Evolutionary conservation across 2,113 vertebrate species (phyloP).

Genomic region (Dissostichus mawsoni): DNA sequence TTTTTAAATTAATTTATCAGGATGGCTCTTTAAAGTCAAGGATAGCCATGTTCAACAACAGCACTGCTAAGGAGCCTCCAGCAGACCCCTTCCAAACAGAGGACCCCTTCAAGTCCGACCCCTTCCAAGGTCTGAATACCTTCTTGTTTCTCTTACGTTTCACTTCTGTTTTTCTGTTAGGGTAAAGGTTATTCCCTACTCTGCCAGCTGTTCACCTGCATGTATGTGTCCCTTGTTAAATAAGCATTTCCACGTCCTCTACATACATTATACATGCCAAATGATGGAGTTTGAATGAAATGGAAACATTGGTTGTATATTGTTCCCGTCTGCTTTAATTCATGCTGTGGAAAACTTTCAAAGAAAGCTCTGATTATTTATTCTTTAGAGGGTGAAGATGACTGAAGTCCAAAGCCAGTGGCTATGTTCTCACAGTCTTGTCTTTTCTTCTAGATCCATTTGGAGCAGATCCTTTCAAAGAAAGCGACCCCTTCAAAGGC

Average conservation of each 20-base stretch:
- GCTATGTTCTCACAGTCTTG: background rate
- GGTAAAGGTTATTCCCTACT: background rate
- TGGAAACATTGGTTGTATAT: constrained; percentile 9
- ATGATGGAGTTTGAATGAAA: background rate
- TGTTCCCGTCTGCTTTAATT: constrained; percentile 6
- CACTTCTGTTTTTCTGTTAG: background rate
- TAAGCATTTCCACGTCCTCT: background rate
- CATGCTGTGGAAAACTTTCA: constrained; percentile 10
- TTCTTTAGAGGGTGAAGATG: background rate
- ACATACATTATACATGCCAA: background rate
- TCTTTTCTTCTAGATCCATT: constrained; percentile 89
- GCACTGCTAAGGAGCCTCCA: constrained; percentile 80
- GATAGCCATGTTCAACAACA: constrained; percentile 89
- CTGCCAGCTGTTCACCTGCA: background rate
- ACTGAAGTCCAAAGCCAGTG: constrained; percentile 4
- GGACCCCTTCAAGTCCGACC: constrained; percentile 94
- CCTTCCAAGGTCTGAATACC: constrained; percentile 86
- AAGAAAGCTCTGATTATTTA: background rate
- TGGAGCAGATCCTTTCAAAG: constrained; percentile 94
- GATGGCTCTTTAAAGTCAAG: constrained; percentile 92
- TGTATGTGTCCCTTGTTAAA: background rate
- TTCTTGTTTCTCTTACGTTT: constrained; percentile 73
- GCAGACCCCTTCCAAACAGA: constrained; percentile 94
- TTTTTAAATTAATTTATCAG: constrained; percentile 67
- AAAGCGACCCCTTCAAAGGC: constrained; percentile 89